Conservation (phyloP, 2,888 invertebrate species). For the Synergus itoensis region DNA sequence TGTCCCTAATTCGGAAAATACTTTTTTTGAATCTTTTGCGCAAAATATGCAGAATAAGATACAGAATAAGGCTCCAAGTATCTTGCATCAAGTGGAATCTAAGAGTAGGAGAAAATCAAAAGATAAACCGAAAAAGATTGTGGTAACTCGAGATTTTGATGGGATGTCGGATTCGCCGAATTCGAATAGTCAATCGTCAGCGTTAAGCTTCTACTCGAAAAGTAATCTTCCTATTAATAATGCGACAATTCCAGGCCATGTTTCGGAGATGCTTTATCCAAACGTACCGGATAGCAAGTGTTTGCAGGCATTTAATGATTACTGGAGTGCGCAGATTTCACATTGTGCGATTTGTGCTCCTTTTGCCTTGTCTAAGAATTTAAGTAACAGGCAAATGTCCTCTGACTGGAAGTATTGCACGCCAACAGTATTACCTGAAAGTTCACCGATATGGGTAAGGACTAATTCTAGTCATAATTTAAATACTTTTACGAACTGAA, state of each 20-base stretch:
- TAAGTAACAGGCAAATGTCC: conserved; percentile 70
- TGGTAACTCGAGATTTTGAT: conserved; percentile 41
- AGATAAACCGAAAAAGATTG: conserved; percentile 57
- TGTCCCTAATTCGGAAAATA: conserved; percentile 42
- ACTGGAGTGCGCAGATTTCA: conserved; percentile 79
- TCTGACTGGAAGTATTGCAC: conserved; percentile 74
- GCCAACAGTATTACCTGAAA: conserved; percentile 73
- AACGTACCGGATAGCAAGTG: conserved; percentile 75
- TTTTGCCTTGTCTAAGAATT: conserved; percentile 74
- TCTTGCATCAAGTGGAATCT: conserved; percentile 25
- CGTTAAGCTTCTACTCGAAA: conserved; percentile 17
- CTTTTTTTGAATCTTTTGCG: conserved; percentile 5
- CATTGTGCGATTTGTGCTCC: conserved; percentile 82
- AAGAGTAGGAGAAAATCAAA: conserved; percentile 60
- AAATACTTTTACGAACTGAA: conserved; percentile 14
- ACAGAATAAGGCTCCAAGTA: conserved; percentile 33
- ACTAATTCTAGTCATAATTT: neutral
- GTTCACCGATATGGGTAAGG: conserved; percentile 75
- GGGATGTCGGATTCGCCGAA: conserved; percentile 45
- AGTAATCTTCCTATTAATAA: conserved; percentile 26
- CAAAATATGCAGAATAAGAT: neutral
- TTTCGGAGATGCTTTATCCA: conserved; percentile 77
- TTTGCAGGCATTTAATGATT: conserved; percentile 79
- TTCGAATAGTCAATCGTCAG: conserved; percentile 34
- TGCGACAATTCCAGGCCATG: conserved; percentile 69